Percentiles rank a stretch among this genome's conserved stretches.
Evolutionary conservation across 2,113 vertebrate genomes (phyloP).

Genomic region (Ivindomyrus marchei): DNA sequence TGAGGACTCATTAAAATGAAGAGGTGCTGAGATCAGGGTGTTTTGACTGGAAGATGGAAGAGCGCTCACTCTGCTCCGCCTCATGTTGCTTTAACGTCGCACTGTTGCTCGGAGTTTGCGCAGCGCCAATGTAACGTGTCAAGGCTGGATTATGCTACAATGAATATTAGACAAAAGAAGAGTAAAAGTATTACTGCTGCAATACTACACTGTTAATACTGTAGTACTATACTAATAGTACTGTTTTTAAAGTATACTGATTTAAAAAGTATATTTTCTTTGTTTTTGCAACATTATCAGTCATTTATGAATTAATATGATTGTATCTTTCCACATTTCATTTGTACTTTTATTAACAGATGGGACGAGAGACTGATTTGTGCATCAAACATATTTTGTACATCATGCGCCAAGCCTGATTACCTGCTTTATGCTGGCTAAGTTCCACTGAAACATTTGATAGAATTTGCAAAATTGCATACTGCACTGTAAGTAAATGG

Average conservation of each 20-base stretch:
- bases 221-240: neutral
- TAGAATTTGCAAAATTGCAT: neutral
- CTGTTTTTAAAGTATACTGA: neutral
- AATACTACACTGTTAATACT: neutral
- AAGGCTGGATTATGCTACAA: neutral
- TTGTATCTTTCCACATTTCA: neutral
- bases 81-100: neutral
- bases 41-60: neutral
- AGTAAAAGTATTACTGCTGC: neutral
- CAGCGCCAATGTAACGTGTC: neutral
- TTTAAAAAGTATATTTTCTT: neutral
- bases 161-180: neutral
- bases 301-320: neutral
- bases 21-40: neutral
- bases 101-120: neutral
- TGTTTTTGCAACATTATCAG: neutral
- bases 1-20: neutral
- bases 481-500: neutral
- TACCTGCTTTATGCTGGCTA: neutral
- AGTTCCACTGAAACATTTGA: neutral
- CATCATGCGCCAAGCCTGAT: neutral
- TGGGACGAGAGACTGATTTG: neutral
- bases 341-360: neutral
- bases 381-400: neutral
- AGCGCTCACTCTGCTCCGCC: neutral